Base-by-base conservation (phyloP, 2,113 vertebrate species). In the Vireo altiloquus region DNA sequence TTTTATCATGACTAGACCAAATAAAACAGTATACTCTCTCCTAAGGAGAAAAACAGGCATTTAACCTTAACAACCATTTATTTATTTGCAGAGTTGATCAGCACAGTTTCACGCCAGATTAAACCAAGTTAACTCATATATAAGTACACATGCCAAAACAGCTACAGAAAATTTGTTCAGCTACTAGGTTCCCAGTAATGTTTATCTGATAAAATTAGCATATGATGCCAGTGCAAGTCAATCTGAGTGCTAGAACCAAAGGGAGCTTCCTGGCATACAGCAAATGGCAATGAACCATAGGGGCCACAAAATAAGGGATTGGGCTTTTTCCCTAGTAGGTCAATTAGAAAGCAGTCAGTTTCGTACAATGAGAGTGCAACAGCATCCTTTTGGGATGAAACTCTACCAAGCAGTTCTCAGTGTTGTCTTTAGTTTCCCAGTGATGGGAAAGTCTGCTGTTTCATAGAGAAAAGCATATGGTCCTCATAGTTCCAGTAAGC, bases 81-180 rank as follows among this genome's bases (percentile, higher is more conserved):
- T 31, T 88, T 76, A 46, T 69, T 81, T 66, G 28, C 49, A 71
- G 39, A 78, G 59, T 1, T 54, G 28, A 74, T 75, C n/a, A 63
- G 14, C 42, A 64, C 4, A 44, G 15, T 59, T 76, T 87, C 44
- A 76, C 22, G 72, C 24, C 37, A 59, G 11, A 71, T 56, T 28
- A 72, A 75, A 61, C 2, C 12, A 72, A 30, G 33, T 24, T 39
- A 80, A 70, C 18, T 39, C 37, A 39, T 19, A 42, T 3, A 2
- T 9, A 60, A 4, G 19, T 24, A 19, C 7, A 44, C 0, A 0
- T 42, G 54, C 30, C 49, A 40, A 87, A 68, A 74, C 2, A 9
- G 14, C 14, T 81, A 72, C 23, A 47, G 68, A 86, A 86, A 76
- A 83, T 33, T 27, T 7, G 4, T 47, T 83, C 8, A 76, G 33